Evolutionary conservation across 1,140 invertebrate genomes (phyloP), one percentile per base, ranked within the genome.

Genomic region (Drosophila littoralis): DNA sequence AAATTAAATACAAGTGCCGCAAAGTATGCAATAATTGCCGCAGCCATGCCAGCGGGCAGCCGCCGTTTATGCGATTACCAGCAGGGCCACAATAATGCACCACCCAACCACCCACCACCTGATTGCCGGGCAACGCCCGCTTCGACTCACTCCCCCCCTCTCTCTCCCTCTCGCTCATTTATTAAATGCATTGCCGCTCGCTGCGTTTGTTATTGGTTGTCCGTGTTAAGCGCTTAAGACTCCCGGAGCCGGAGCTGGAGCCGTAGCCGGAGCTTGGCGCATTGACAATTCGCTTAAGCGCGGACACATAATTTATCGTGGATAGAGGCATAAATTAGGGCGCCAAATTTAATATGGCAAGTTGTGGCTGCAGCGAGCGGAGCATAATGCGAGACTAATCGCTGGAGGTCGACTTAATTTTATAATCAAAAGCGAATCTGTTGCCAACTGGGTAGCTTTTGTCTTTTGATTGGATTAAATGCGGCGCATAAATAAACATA

Each of bases 1-100:
- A 88, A 88, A 88, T 83, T 75, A 83, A 79, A 83, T 83, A 59
- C 64, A 88, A 79, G 72, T 71, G 79, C 73, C 83, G 66, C 77
- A 80, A 86, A 88, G 83, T 88, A 88, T 88, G 83, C 77, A 83
- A 89, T 89, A 83, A 83, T 88, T 88, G 77, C 67, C 61, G 69
- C 76, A 66, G 77, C 67, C 40, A 7, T 57, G 71, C 61, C 79
- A 57, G 75, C 51, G 58, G 79, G 48, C 52, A 32, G 36, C 12
- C n/a, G 7, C 9, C 28, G 46, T 22, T 32, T 12, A 40, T 22
- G 57, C 22, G 17, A 60, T 60, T 60, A 35, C 40, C 32, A 17
- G 42, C 57, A 15, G 46, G 42, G 42, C 40, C 36, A 33, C 36
- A 51, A 42, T 48, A 36, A 33, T 52, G 32, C 67, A 48, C 10